These are phyloP conservation scores for Tenebrio molitor DNA, from an alignment of 1,140 invertebrate genomes.

Conservation along the genomic window DNA sequence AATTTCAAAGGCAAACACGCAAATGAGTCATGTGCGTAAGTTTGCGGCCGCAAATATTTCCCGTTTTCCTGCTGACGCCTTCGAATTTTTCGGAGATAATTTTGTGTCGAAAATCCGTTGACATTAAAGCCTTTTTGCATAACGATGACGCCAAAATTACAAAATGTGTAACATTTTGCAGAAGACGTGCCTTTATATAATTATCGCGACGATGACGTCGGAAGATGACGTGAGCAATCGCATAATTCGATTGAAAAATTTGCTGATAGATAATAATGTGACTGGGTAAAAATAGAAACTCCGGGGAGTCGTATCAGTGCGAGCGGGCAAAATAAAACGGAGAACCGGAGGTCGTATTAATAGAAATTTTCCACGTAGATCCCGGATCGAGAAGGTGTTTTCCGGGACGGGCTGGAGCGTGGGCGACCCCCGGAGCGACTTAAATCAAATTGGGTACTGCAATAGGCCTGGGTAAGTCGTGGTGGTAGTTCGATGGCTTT, in stretches of 20 bases:
- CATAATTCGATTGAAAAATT: slow-evolving; percentile 17
- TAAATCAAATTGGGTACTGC: background rate
- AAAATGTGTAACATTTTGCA: slow-evolving; percentile 27
- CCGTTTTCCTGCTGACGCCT: background rate
- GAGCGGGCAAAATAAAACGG: background rate
- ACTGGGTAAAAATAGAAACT: slow-evolving; percentile 15
- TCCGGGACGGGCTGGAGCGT: slow-evolving; percentile 11
- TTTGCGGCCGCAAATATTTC: background rate
- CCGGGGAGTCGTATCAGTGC: slow-evolving; percentile 6
- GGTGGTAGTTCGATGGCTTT: background rate
- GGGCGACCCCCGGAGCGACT: background rate
- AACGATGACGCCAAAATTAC: background rate
- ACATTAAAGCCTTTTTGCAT: slow-evolving; percentile 15
- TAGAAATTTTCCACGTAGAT: slow-evolving; percentile 26
- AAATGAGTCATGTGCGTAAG: background rate
- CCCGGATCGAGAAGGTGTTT: slow-evolving; percentile 17
- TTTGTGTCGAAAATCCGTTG: too few species aligned
- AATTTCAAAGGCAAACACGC: background rate
- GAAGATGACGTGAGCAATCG: slow-evolving; percentile 8
- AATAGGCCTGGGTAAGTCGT: background rate
- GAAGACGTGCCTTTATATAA: slow-evolving; percentile 27
- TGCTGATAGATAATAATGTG: background rate
- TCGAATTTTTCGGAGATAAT: background rate
- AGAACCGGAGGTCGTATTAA: slow-evolving; percentile 5
- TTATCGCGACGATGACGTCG: slow-evolving; percentile 17